Percentiles rank a stretch among this genome's conserved stretches.
phyloP scores from a whole-genome alignment of 2,797 vertebrate genomes.

The Protosalanx chinensis region DNA sequence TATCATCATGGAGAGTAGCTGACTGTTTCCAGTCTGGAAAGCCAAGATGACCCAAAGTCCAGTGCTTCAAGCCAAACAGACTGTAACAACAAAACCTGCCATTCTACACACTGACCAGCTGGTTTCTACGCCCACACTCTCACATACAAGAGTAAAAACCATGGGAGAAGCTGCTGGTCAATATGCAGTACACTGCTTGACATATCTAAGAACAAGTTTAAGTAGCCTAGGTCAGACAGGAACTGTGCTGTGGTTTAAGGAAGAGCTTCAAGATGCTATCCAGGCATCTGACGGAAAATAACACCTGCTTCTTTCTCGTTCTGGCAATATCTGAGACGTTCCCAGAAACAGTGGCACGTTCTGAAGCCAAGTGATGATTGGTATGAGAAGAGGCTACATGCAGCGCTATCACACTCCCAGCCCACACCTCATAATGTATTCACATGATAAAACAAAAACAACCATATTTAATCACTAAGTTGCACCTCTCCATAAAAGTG shows the following conservation, averaged over 20 bases:
- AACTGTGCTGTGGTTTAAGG: conserved; percentile 30
- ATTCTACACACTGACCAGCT: conserved; percentile 74
- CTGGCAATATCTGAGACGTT: conserved; percentile 16
- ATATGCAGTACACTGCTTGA: conserved; percentile 39
- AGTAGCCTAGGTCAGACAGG: conserved; percentile 46
- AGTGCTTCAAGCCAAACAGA: conserved; percentile 52
- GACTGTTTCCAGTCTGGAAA: conserved; percentile 24
- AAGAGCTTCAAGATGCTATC: conserved; percentile 29
- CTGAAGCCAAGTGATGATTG: conserved; percentile 17
- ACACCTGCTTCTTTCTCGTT: conserved; percentile 19
- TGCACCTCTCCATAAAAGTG: conserved; percentile 31
- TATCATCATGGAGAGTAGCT: conserved; percentile 8
- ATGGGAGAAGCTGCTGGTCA: conserved; percentile 58
- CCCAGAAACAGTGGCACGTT: conserved; percentile 18
- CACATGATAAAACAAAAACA: neutral
- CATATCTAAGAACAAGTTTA: neutral
- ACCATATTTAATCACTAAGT: conserved; percentile 4
- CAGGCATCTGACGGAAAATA: conserved; percentile 38
- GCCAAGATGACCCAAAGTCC: conserved; percentile 37
- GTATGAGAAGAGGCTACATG: conserved; percentile 17
- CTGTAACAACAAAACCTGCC: conserved; percentile 68
- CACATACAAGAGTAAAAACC: conserved; percentile 60
- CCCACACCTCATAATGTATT: neutral
- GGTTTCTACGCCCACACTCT: conserved; percentile 71
- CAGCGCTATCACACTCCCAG: conserved; percentile 9